Evolutionary conservation across 2,888 invertebrate genomes (phyloP).

Genomic region (Leptopilina myrica): DNA sequence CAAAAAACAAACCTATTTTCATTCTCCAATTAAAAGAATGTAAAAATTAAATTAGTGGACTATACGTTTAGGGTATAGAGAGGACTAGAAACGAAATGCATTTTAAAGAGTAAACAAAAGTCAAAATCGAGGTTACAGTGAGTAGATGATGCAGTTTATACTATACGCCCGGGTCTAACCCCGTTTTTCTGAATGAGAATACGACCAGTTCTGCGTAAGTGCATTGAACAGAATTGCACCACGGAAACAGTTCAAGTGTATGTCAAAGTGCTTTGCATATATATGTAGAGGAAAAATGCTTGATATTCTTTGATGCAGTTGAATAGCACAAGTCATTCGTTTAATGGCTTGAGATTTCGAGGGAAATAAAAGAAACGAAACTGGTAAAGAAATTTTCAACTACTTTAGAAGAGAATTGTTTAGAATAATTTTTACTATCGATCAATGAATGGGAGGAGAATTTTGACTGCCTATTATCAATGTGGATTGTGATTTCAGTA

Average conservation of each 20-base stretch:
- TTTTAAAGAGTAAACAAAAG: background rate
- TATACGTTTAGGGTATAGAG: too few relatives aligned
- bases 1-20: too few relatives aligned
- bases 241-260: slow-evolving; percentile 34
- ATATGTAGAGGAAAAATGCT: slow-evolving; percentile 16
- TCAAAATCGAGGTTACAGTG: slow-evolving; percentile 7
- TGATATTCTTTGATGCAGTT: slow-evolving; percentile 8
- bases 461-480: too few relatives aligned
- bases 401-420: too few relatives aligned
- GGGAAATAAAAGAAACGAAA: background rate
- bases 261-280: background rate
- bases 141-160: slow-evolving; percentile 26
- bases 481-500: too few relatives aligned
- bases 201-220: slow-evolving; percentile 8
- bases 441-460: too few relatives aligned
- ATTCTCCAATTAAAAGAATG: too few relatives aligned
- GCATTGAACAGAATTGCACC: slow-evolving; percentile 28
- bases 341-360: background rate
- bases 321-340: background rate
- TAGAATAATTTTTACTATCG: too few relatives aligned
- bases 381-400: too few relatives aligned
- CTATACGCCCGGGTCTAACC: slow-evolving; percentile 16
- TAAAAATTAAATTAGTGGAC: too few relatives aligned
- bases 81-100: background rate
- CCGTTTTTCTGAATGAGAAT: slow-evolving; percentile 20